Conservation (phyloP, 2,113 vertebrate species). For the Chionodraco myersi region DNA sequence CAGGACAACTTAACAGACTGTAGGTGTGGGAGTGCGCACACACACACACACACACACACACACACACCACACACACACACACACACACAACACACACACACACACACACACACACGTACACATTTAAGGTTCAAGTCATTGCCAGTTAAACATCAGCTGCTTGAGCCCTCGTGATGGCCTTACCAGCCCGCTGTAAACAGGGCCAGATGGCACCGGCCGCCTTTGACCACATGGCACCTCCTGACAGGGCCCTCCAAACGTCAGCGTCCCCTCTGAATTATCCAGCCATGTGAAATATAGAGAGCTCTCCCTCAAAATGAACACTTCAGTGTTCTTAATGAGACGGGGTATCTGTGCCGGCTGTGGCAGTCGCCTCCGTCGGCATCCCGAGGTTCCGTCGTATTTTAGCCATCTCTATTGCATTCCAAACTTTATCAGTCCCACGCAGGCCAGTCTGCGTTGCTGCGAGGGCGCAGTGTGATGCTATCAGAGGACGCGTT, state of each 20-base stretch:
- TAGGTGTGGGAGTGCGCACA: constrained; percentile 71
- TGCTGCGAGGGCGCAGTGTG: constrained; percentile 60
- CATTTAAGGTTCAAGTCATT: constrained; percentile 57
- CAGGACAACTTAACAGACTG: constrained; percentile 71
- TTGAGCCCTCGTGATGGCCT: constrained; percentile 47
- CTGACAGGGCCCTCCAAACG: constrained; percentile 58
- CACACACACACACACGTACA: constrained; percentile 53
- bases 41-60: constrained; percentile 48
- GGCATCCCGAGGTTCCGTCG: constrained; percentile 29
- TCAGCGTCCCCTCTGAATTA: constrained; percentile 68
- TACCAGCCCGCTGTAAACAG: constrained; percentile 54
- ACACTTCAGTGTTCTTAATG: constrained; percentile 71
- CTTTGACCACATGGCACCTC: constrained; percentile 71
- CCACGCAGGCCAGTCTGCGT: constrained; percentile 59
- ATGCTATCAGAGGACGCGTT: constrained; percentile 73
- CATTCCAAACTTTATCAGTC: constrained; percentile 75
- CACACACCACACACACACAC: constrained; percentile 57
- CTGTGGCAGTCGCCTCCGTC: constrained; percentile 13
- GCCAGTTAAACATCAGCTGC: constrained; percentile 73
- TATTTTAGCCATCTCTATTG: constrained; percentile 70
- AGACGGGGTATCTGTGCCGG: constrained; percentile 42
- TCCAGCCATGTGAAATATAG: constrained; percentile 47
- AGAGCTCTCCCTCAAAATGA: constrained; percentile 61
- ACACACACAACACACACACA: constrained; percentile 54
- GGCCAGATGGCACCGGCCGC: constrained; percentile 76